Percentiles rank a stretch among this genome's conserved stretches.
Conservation (phyloP, 1,140 invertebrate species). For the Cydia splendana region DNA sequence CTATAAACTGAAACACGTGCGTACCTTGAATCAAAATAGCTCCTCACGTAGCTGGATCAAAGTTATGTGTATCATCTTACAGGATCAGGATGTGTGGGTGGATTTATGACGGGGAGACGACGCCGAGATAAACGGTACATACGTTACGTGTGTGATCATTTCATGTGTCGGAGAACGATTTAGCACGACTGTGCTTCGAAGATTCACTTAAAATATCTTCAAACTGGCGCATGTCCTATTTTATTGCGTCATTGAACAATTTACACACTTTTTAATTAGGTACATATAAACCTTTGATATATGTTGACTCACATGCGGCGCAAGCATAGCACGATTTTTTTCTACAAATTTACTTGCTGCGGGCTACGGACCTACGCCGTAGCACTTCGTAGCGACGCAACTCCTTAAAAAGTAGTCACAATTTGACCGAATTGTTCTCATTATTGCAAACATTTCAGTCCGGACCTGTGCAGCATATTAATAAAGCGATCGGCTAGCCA, state of each 20-base stretch:
- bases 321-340: neutral
- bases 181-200: neutral
- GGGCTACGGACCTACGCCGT: neutral
- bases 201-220: neutral
- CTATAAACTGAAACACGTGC: neutral
- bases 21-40: neutral
- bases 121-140: neutral
- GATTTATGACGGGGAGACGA: neutral
- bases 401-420: too few relatives aligned
- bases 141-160: neutral
- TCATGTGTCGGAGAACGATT: neutral
- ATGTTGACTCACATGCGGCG: neutral
- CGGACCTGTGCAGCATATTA: neutral
- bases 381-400: conserved; percentile 3
- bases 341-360: neutral
- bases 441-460: neutral
- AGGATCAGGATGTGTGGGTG: neutral
- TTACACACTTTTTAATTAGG: too few relatives aligned
- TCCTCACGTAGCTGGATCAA: neutral
- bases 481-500: neutral
- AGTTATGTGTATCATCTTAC: neutral
- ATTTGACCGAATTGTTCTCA: too few relatives aligned
- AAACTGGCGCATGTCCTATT: too few relatives aligned
- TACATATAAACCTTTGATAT: too few relatives aligned
- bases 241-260: too few relatives aligned